phyloP scores from a whole-genome alignment of 2,797 vertebrate species.

The Sternotherus odoratus region DNA sequence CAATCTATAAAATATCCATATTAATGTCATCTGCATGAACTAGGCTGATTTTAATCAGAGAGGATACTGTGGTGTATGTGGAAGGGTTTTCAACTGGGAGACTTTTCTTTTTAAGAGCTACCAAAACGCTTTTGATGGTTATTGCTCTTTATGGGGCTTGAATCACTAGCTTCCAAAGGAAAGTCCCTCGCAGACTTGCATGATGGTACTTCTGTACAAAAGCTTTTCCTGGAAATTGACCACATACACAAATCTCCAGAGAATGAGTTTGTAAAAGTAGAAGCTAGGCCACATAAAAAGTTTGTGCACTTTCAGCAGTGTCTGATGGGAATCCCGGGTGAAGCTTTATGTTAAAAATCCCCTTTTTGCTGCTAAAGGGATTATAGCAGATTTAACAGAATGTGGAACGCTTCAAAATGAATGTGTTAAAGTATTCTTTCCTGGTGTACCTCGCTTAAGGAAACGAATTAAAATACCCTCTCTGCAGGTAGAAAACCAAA shows the following conservation, averaged over 20 bases:
- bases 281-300: slow-evolving; percentile 3
- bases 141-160: not conserved
- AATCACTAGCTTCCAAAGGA: not conserved
- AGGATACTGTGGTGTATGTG: not conserved
- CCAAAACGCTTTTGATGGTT: not conserved
- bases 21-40: not conserved
- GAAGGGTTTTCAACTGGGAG: slow-evolving; percentile 26
- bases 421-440: slow-evolving; percentile 37
- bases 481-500: not conserved
- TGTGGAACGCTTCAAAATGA: not conserved
- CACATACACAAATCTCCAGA: not conserved
- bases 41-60: not conserved
- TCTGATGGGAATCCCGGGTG: slow-evolving; percentile 21
- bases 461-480: not conserved
- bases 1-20: not conserved
- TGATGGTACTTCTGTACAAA: not conserved
- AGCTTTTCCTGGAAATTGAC: slow-evolving; percentile 27
- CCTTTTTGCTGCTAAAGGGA: slow-evolving; percentile 24
- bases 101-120: not conserved
- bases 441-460: not conserved
- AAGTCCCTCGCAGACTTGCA: not conserved
- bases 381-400: slow-evolving; percentile 48
- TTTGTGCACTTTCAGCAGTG: not conserved
- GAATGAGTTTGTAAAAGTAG: slow-evolving; percentile 34
- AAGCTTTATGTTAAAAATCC: slow-evolving; percentile 8